Percentiles rank a stretch among this genome's conserved stretches.
Conservation (phyloP, 2,888 invertebrate genomes). For the Acrobasis consociella region DNA sequence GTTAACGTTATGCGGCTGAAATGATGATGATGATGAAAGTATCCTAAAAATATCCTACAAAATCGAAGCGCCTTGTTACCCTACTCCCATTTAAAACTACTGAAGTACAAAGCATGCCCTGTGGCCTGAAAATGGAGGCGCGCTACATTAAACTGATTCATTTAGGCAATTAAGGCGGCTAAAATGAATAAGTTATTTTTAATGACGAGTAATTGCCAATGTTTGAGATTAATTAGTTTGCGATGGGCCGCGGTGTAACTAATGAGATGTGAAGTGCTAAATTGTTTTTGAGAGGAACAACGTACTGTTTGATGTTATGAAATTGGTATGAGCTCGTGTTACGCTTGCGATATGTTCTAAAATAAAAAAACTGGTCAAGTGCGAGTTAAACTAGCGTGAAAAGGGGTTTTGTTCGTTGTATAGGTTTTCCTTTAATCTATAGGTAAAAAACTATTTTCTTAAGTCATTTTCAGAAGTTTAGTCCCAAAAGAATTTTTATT, state of each 20-base stretch:
- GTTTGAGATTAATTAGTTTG: constrained; percentile 55
- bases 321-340: constrained; percentile 4
- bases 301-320: constrained; percentile 12
- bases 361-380: too few species aligned
- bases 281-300: constrained; percentile 16
- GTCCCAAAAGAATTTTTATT: too few species aligned
- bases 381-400: too few species aligned
- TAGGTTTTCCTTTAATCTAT: too few species aligned
- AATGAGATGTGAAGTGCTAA: constrained; percentile 43
- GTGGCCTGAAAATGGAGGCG: constrained; percentile 72
- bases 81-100: constrained; percentile 10
- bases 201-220: constrained; percentile 75
- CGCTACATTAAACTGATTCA: constrained; percentile 78
- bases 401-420: too few species aligned
- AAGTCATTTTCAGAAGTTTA: too few species aligned
- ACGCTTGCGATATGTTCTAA: not conserved
- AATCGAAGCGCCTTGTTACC: not conserved
- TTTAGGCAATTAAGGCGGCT: constrained; percentile 69
- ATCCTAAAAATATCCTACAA: not conserved
- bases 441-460: too few species aligned
- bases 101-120: constrained; percentile 64
- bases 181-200: constrained; percentile 81
- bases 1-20: too few species aligned
- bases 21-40: too few species aligned
- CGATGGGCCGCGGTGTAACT: constrained; percentile 45